These are phyloP conservation scores for Tauraco erythrolophus DNA, from an alignment of 2,113 vertebrate species.

Conservation along the genomic window DNA sequence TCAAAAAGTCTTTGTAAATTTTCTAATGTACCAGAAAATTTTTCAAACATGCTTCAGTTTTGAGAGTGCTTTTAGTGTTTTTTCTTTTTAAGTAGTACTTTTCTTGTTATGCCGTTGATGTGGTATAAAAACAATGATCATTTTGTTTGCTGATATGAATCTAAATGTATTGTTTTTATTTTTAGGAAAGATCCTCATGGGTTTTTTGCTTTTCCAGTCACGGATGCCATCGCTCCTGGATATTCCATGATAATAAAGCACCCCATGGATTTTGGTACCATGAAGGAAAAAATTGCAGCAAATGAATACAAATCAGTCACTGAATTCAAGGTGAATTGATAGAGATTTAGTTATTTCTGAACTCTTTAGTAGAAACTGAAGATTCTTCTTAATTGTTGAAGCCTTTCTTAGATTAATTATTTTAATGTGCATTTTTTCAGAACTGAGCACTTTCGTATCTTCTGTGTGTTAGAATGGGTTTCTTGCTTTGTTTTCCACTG, in stretches of 20 bases:
- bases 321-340: slow-evolving; percentile 90
- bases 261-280: slow-evolving; percentile 98
- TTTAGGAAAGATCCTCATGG: slow-evolving; percentile 96
- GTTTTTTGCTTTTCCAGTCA: slow-evolving; percentile 97
- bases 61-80: background rate
- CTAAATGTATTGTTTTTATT: slow-evolving; percentile 24
- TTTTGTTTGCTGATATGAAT: background rate
- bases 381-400: background rate
- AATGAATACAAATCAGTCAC: slow-evolving; percentile 97
- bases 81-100: background rate
- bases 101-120: background rate
- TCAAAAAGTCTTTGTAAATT: background rate
- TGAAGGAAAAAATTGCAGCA: slow-evolving; percentile 94
- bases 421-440: background rate
- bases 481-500: background rate
- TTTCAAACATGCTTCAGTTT: background rate
- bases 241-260: slow-evolving; percentile 99
- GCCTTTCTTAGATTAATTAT: background rate
- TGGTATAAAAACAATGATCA: background rate
- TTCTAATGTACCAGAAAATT: background rate
- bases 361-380: background rate
- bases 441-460: background rate
- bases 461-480: background rate
- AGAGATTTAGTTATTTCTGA: background rate
- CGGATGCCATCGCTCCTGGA: slow-evolving; percentile 95